Conservation (phyloP, 1,140 invertebrate genomes). For the Solenopsis invicta region DNA sequence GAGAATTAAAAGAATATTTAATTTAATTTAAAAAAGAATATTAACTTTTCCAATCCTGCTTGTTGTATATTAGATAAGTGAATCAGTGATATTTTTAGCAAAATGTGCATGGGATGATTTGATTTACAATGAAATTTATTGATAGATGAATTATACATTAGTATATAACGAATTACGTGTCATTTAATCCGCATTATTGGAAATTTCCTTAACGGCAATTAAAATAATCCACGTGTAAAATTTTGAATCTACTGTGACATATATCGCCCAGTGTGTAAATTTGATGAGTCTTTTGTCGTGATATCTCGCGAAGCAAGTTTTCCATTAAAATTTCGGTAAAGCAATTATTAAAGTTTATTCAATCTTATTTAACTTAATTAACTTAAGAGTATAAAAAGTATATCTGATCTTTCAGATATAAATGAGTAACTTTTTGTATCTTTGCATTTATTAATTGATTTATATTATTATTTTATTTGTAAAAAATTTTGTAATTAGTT, state of each 20-base stretch:
- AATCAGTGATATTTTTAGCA: background rate
- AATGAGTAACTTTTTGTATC: background rate
- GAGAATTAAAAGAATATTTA: too few species aligned
- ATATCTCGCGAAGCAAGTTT: background rate
- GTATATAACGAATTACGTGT: background rate
- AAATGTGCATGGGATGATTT: background rate
- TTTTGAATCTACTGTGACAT: background rate
- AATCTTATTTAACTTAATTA: background rate
- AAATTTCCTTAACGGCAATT: background rate
- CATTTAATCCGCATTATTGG: background rate
- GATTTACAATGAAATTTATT: background rate
- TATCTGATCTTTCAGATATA: background rate
- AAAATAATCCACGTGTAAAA: background rate
- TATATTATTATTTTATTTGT: background rate
- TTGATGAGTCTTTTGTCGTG: background rate
- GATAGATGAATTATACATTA: background rate
- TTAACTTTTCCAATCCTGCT: too few species aligned
- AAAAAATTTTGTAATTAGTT: too few species aligned
- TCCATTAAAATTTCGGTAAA: background rate
- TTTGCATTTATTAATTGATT: background rate
- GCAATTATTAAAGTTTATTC: slow-evolving; percentile 2
- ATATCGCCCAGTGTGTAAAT: background rate
- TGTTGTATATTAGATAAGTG: background rate
- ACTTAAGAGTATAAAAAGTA: background rate
- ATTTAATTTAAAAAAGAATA: too few species aligned